phyloP scores from a whole-genome alignment of 1,140 invertebrate genomes.

The Atta cephalotes region DNA sequence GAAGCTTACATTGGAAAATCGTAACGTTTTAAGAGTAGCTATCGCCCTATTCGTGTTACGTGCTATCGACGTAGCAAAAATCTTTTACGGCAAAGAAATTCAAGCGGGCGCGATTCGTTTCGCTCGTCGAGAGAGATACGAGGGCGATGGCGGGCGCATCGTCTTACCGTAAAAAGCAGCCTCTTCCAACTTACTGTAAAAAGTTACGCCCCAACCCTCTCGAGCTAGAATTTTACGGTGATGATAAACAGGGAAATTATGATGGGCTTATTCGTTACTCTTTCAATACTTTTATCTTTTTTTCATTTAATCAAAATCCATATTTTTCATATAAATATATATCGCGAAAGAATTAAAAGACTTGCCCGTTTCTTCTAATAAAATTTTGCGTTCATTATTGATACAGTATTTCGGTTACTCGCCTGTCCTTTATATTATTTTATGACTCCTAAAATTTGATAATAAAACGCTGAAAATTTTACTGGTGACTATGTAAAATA shows the following conservation, averaged over 20 bases:
- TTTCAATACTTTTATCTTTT: background rate
- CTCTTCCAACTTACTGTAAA: constrained; percentile 45
- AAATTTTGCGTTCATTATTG: background rate
- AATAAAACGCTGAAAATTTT: constrained; percentile 1
- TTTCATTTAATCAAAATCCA: constrained; percentile 5
- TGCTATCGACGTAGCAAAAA: constrained; percentile 9
- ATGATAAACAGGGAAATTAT: constrained; percentile 59
- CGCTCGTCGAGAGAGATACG: constrained; percentile 18
- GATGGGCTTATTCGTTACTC: constrained; percentile 25
- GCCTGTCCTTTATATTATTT: background rate
- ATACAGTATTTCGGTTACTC: background rate
- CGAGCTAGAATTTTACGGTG: constrained; percentile 24
- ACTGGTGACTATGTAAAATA: background rate
- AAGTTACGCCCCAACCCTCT: constrained; percentile 20
- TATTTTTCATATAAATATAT: background rate
- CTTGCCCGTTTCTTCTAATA: background rate
- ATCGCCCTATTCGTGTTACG: background rate
- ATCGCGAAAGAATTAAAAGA: background rate
- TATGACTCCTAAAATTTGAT: constrained; percentile 10
- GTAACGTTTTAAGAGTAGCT: constrained; percentile 42
- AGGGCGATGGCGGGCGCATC: constrained; percentile 36
- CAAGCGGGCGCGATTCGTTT: constrained; percentile 13
- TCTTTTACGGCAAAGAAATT: constrained; percentile 40
- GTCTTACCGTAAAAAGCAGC: constrained; percentile 44
- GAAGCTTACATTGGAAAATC: constrained; percentile 27